Conservation (phyloP, 2,113 vertebrate genomes). For the Nestor notabilis region DNA sequence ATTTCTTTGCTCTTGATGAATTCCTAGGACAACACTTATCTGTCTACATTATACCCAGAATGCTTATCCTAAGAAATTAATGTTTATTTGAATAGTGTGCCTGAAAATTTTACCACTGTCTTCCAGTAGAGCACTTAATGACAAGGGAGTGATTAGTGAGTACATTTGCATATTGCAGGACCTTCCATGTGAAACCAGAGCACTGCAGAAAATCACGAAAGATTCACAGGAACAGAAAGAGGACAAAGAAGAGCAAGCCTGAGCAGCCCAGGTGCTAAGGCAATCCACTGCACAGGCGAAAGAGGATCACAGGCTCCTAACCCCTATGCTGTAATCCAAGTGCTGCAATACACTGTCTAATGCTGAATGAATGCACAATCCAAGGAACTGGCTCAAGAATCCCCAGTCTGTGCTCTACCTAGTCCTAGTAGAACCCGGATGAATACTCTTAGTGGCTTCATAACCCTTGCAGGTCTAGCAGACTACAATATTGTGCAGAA, state of each 20-base stretch:
- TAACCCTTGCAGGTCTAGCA: background rate
- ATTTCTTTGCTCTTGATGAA: background rate
- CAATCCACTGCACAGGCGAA: background rate
- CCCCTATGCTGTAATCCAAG: background rate
- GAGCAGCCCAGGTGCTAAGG: background rate
- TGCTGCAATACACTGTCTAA: rapidly evolving
- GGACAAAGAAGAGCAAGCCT: background rate
- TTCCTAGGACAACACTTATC: background rate
- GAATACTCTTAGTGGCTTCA: background rate
- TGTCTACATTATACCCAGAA: background rate
- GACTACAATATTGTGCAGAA: background rate
- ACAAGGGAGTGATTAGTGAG: background rate
- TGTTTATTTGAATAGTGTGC: background rate
- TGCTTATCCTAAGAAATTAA: background rate
- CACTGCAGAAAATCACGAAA: background rate
- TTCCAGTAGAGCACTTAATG: background rate
- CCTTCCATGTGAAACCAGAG: background rate
- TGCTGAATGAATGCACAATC: background rate
- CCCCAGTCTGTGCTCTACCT: background rate
- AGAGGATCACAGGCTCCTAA: background rate
- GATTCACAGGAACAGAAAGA: background rate
- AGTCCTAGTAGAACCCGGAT: background rate
- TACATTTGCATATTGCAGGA: background rate
- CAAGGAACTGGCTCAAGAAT: background rate
- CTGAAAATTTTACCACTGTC: background rate